Percentiles rank a stretch among this genome's conserved stretches.
Evolutionary conservation across 2,888 invertebrate species (phyloP).

Genomic region (Chydorus sphaericus): DNA sequence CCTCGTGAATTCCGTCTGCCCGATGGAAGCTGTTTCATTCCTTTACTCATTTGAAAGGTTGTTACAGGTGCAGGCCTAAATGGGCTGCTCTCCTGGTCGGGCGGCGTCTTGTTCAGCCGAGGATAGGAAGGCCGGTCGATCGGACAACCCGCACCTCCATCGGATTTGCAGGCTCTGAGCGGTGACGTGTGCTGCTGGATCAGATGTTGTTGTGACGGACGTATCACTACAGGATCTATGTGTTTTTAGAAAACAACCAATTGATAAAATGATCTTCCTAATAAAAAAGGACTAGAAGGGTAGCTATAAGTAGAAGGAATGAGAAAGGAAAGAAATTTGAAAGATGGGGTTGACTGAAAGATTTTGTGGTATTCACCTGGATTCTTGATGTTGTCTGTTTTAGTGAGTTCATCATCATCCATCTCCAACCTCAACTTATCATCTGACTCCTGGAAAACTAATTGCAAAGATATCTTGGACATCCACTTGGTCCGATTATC

Average conservation of each 20-base stretch:
- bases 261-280: not conserved
- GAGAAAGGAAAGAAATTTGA: not conserved
- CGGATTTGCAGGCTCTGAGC: conserved; percentile 4
- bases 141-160: conserved; percentile 2
- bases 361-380: conserved; percentile 63
- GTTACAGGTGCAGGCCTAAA: not conserved
- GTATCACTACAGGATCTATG: conserved; percentile 20
- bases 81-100: not conserved
- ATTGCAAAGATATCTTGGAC: conserved; percentile 44
- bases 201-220: conserved; percentile 18
- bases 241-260: too few relatives aligned
- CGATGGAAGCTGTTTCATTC: too few relatives aligned
- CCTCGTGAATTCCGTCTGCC: not conserved
- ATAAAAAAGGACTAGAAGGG: not conserved
- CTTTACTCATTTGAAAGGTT: too few relatives aligned
- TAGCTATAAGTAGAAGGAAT: not conserved
- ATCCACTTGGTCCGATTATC: too few relatives aligned
- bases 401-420: conserved; percentile 51
- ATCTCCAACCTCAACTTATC: conserved; percentile 54
- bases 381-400: conserved; percentile 53
- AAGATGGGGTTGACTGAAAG: conserved; percentile 47
- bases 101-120: not conserved
- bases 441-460: conserved; percentile 55
- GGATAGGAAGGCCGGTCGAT: conserved; percentile 10
- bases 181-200: conserved; percentile 11